Evolutionary conservation across 2,797 vertebrate genomes (phyloP), one percentile per base, ranked within the genome.

Genomic region (Tokudaia tokunoshimensis): DNA sequence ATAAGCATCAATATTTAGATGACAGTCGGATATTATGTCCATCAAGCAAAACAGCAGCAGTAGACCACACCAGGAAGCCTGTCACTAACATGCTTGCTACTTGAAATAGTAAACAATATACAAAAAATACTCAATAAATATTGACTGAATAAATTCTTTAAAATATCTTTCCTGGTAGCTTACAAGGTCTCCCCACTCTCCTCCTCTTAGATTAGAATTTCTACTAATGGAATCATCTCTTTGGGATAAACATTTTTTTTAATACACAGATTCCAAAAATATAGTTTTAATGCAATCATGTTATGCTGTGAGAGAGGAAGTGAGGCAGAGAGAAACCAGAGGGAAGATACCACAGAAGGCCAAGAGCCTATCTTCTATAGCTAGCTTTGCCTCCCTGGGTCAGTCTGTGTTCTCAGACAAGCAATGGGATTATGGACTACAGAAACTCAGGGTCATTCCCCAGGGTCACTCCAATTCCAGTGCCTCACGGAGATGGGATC

Each of bases 261-360:
- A 63, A 31, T 63, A 47, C 29, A 17, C 37, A 31, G 44, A 44
- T 72, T 65, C 19, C 37, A 80, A 67, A 94, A 94, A 92, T 52
- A 55, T 67, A 90, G 10, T 88, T 88, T 88, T 94, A 91, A 70
- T 37, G 1, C 19, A 76, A 5, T 17, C 67, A 34, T 55, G 20
- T 24, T 70, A 31, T 20, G 15, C 34, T 57, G 24, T 24, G 50
- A 37, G 24, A 55, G 41, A 50, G 44, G 2, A 17, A 20, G 7
- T 85, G 10, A 12, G 5, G 17, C 1, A 6, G 34, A 11, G 3
- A 44, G 2, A 55, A 22, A 6, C 1, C 6, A 75, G 0, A 37
- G 0, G 50, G 3, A 65, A n/a, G 10, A 52, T 17, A 24, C 44
- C 12, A 6, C 3, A 34, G 41, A 85, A 9, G 31, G n/a, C 13